A percentile compares a stretch with the other conserved stretches of the same genome.
These are phyloP conservation scores for Chanos chanos DNA, from an alignment of 2,797 vertebrate species.

Conservation along the genomic window DNA sequence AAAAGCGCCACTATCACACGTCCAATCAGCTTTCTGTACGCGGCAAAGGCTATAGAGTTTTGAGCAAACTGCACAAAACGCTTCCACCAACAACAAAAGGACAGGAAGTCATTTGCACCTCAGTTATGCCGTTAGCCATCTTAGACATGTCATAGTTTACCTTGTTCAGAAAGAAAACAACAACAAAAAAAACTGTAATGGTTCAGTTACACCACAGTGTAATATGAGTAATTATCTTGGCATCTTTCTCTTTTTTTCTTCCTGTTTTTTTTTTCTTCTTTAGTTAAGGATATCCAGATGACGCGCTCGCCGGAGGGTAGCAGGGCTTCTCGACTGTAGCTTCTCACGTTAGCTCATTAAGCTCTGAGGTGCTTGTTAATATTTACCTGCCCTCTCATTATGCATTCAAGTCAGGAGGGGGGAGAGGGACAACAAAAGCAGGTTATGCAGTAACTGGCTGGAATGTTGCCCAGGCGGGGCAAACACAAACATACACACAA, in stretches of 20 bases:
- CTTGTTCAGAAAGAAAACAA: slow-evolving; percentile 43
- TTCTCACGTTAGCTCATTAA: slow-evolving; percentile 54
- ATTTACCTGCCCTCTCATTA: slow-evolving; percentile 59
- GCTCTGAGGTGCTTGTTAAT: slow-evolving; percentile 43
- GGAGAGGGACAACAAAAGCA: slow-evolving; percentile 55
- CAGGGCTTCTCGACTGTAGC: slow-evolving; percentile 4
- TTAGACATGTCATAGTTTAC: slow-evolving; percentile 62
- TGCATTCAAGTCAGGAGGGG: slow-evolving; percentile 51
- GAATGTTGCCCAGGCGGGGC: slow-evolving; percentile 63
- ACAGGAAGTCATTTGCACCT: too few species aligned
- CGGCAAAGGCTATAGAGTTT: too few species aligned
- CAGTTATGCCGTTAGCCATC: too few species aligned
- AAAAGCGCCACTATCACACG: slow-evolving; percentile 2
- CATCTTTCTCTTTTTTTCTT: slow-evolving; percentile 11
- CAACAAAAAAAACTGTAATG: slow-evolving; percentile 45
- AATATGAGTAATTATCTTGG: slow-evolving; percentile 58
- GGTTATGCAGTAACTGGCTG: slow-evolving; percentile 55
- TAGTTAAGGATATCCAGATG: slow-evolving; percentile 48
- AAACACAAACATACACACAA: slow-evolving; percentile 39
- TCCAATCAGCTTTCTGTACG: too few species aligned
- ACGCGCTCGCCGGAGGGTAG: slow-evolving; percentile 34
- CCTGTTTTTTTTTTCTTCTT: slow-evolving; percentile 8
- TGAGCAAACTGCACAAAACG: too few species aligned
- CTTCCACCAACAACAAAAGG: too few species aligned
- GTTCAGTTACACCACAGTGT: slow-evolving; percentile 46